phyloP scores from a whole-genome alignment of 2,888 invertebrate genomes.

The Tachystola acroxantha region DNA sequence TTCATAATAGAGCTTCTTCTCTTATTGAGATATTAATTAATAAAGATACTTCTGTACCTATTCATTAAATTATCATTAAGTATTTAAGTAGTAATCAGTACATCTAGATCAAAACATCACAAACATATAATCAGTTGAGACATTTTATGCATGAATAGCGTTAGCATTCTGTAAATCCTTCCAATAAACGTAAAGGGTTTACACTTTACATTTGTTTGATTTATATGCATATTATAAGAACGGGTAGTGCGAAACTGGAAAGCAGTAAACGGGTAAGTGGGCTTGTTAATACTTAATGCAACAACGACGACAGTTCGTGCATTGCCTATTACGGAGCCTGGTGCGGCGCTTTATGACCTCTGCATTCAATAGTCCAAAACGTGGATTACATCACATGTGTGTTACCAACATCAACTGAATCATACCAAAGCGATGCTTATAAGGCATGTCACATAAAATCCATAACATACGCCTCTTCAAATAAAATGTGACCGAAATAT shows the following conservation, averaged over 20 bases:
- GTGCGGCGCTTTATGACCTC: conserved; percentile 44
- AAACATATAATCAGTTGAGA: no score
- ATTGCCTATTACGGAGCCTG: conserved; percentile 56
- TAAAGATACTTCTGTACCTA: no score
- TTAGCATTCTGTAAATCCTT: no score
- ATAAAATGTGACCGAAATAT: conserved; percentile 1
- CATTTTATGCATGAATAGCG: no score
- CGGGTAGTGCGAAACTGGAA: conserved; percentile 40
- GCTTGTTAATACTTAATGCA: conserved; percentile 34
- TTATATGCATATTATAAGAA: conserved; percentile 16
- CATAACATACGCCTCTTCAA: conserved; percentile 10
- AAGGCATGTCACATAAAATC: conserved; percentile 24
- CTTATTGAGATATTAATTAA: no score
- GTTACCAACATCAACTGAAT: conserved; percentile 29
- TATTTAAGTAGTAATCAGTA: no score
- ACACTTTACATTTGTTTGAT: conserved; percentile 15
- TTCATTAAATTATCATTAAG: no score
- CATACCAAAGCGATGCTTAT: conserved; percentile 18
- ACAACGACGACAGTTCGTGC: conserved; percentile 43
- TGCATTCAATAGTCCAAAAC: conserved; percentile 42
- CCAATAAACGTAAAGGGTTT: no score
- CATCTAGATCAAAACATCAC: no score
- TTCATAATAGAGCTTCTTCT: no score
- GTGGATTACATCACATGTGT: conserved; percentile 47
- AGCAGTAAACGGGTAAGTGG: conserved; percentile 43